phyloP scores from a whole-genome alignment of 2,888 invertebrate genomes.

The Bedellia somnulentella region DNA sequence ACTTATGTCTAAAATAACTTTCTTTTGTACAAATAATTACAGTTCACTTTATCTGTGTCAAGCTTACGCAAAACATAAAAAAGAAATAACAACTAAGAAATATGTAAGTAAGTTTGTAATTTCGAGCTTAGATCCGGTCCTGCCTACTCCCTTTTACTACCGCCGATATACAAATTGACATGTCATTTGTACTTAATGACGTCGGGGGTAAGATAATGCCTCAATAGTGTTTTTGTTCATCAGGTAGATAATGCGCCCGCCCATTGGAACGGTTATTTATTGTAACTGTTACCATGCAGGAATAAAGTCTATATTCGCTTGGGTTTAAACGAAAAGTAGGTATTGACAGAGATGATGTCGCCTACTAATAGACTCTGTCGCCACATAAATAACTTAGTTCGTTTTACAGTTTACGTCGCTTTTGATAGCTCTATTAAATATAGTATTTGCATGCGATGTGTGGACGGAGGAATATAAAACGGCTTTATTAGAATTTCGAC shows the following conservation, averaged over 20 bases:
- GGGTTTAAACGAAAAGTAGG: not conserved
- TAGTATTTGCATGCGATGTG: too few relatives aligned
- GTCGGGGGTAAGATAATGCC: conserved; percentile 3
- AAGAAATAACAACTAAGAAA: too few relatives aligned
- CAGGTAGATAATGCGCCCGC: conserved; percentile 2
- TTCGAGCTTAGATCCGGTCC: not conserved
- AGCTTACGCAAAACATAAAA: too few relatives aligned
- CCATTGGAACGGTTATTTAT: not conserved
- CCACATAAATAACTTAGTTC: too few relatives aligned
- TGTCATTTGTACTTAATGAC: conserved; percentile 4
- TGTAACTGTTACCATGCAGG: not conserved
- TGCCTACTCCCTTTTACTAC: not conserved
- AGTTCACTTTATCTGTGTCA: too few relatives aligned
- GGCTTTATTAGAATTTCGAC: too few relatives aligned
- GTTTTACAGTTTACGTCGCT: too few relatives aligned
- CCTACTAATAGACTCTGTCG: conserved; percentile 24
- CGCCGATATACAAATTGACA: conserved; percentile 3
- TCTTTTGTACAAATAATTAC: too few relatives aligned
- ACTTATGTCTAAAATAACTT: too few relatives aligned
- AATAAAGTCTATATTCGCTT: not conserved
- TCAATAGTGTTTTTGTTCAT: conserved; percentile 4
- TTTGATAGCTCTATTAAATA: too few relatives aligned
- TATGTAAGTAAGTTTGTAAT: too few relatives aligned
- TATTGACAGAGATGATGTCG: conserved; percentile 2
- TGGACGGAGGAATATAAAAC: too few relatives aligned